phyloP scores from a whole-genome alignment of 2,797 vertebrate species.

The Acropternis orthonyx region DNA sequence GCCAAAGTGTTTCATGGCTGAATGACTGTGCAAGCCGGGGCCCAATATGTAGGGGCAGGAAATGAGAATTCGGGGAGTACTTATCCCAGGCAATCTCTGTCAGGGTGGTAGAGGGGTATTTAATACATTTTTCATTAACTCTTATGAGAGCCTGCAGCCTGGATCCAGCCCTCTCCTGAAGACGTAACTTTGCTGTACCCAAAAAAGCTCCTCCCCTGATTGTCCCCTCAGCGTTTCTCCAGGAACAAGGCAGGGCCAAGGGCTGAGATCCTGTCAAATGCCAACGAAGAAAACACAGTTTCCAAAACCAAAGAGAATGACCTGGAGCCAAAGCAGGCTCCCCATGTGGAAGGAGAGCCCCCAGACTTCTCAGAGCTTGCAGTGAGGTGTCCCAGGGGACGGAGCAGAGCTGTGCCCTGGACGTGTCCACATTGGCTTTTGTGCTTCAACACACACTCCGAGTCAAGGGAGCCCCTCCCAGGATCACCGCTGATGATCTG shows the following conservation, averaged over 20 bases:
- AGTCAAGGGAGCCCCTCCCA: slow-evolving; percentile 36
- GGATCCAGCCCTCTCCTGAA: background rate
- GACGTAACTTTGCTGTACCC: background rate
- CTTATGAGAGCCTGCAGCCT: background rate
- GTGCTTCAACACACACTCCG: background rate
- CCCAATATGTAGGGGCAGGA: background rate
- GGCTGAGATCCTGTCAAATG: background rate
- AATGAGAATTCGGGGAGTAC: background rate
- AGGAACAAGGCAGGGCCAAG: background rate
- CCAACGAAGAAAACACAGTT: background rate
- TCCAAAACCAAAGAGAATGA: background rate
- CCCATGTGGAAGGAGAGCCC: background rate
- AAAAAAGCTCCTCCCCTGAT: no score
- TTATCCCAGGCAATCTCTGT: background rate
- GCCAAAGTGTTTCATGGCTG: background rate
- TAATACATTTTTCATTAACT: background rate
- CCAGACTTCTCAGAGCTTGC: background rate
- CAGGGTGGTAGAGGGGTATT: background rate
- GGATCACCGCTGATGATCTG: slow-evolving; percentile 1
- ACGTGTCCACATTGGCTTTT: background rate
- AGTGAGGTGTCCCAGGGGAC: background rate
- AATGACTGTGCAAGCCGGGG: background rate
- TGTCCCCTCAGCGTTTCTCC: background rate
- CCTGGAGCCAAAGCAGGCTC: background rate
- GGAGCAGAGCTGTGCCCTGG: background rate